Base-by-base conservation (phyloP, 2,888 invertebrate genomes). In the Cantharis rufa region DNA sequence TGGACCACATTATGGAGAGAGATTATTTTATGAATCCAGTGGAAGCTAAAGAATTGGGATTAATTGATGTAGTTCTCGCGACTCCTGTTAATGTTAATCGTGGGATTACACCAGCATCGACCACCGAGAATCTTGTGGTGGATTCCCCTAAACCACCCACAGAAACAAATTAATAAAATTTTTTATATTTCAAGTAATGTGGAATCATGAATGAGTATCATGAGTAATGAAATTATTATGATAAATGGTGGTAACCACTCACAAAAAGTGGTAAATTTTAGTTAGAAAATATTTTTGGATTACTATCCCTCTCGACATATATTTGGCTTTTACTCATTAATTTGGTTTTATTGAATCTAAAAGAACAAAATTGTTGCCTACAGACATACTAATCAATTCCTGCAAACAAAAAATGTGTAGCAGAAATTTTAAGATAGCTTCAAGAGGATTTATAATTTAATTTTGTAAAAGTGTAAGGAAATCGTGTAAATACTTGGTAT, bases 11-110 rank as follows among this genome's bases (percentile, higher is more conserved):
- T 75, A 96, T 99, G 95, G 99, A 99, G 87, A 91, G 99, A 70
- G 99, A 99, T 86, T 93, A 94, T 84, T 99, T 98, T 84, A 96
- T 99, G 97, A 94, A 92, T 75, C 97, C 99, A 0, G 88, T 89
- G 1, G 97, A 98, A 89, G 99, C 99, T 0, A 94, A 95, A 87
- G 90, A 91, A 15, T 96, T 98, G 89, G 99, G 99, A 48, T 88
- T 99, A 28, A 96, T 99, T 85, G 99, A 99, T 88, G 94, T 94
- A 88, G 95, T 99, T 70, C 88, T 98, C 70, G 95, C 95, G 82
- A 95, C 95, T 87, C 96, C 97, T 3, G 11, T 66, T 2, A 64
- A 18, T 21, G 24, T 13, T 18, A 66, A 16, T 66, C 18, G 24
- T 48, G 48, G n/a, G 0, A 7, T 48, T 48, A 48, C 48, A n/a